A percentile compares a stretch with the other conserved stretches of the same genome.
phyloP scores from a whole-genome alignment of 2,888 invertebrate genomes.

The Cataglyphis cursor region DNA sequence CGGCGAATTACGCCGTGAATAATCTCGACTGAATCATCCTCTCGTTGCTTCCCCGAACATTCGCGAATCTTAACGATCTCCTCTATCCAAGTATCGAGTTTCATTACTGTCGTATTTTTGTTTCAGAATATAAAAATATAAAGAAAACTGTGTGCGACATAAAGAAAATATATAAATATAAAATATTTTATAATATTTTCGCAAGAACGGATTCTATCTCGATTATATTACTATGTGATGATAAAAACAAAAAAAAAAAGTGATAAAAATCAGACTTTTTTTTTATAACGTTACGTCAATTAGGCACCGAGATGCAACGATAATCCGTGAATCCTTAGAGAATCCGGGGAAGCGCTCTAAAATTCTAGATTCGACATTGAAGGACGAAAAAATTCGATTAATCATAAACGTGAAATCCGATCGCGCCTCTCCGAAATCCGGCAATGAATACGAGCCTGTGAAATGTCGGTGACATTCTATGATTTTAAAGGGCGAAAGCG shows the following conservation, averaged over 20 bases:
- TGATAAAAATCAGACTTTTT: neutral
- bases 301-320: neutral
- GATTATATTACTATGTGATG: neutral
- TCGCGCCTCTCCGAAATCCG: neutral
- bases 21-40: constrained; percentile 16
- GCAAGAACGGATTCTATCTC: neutral
- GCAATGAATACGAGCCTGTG: neutral
- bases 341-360: neutral
- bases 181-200: neutral
- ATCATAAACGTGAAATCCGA: neutral
- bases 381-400: neutral
- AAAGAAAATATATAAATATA: neutral
- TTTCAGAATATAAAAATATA: neutral
- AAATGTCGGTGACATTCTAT: constrained; percentile 29
- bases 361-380: neutral
- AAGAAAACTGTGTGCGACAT: neutral
- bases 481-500: constrained; percentile 68
- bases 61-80: constrained; percentile 7
- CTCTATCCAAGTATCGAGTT: neutral
- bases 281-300: neutral
- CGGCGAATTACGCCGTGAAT: constrained; percentile 8
- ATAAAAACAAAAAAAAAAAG: too few relatives aligned
- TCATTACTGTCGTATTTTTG: neutral
- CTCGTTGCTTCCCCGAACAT: neutral
- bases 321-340: neutral